Evolutionary conservation across 2,113 vertebrate genomes (phyloP).

Genomic region (Myanophis thanlyinensis): DNA sequence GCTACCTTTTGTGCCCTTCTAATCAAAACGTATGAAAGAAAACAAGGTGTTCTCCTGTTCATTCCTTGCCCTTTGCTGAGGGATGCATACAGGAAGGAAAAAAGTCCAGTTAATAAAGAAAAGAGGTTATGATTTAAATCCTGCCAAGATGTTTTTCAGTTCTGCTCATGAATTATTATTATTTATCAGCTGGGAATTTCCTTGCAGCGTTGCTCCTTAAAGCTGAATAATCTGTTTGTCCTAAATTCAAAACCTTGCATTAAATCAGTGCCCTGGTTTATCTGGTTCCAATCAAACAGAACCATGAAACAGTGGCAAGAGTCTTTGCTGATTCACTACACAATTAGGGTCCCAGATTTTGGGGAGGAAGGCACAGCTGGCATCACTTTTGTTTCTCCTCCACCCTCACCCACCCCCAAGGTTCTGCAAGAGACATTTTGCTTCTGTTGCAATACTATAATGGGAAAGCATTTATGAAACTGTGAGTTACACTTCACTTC

Average conservation of each 20-base stretch:
- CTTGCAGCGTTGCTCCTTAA: neutral
- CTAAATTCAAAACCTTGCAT: neutral
- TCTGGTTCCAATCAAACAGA: neutral
- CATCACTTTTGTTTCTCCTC: neutral
- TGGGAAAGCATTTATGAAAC: neutral
- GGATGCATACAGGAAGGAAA: neutral
- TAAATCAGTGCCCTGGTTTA: neutral
- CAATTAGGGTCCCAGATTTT: neutral
- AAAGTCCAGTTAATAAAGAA: neutral
- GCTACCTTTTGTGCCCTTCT: neutral
- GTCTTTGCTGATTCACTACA: neutral
- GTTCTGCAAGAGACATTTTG: neutral
- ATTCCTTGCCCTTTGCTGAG: neutral
- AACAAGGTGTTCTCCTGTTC: neutral
- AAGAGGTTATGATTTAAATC: neutral
- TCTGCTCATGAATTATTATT: constrained; percentile 16
- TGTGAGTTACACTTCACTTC: neutral
- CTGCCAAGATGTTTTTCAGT: neutral
- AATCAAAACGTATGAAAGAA: neutral
- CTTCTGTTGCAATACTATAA: neutral
- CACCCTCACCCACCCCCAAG: neutral
- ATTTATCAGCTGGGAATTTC: neutral
- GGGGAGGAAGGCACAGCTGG: neutral
- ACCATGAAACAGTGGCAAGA: neutral
- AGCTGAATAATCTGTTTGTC: neutral